Base-by-base conservation (phyloP, 2,797 vertebrate genomes). In the Jordanella pulchra region DNA sequence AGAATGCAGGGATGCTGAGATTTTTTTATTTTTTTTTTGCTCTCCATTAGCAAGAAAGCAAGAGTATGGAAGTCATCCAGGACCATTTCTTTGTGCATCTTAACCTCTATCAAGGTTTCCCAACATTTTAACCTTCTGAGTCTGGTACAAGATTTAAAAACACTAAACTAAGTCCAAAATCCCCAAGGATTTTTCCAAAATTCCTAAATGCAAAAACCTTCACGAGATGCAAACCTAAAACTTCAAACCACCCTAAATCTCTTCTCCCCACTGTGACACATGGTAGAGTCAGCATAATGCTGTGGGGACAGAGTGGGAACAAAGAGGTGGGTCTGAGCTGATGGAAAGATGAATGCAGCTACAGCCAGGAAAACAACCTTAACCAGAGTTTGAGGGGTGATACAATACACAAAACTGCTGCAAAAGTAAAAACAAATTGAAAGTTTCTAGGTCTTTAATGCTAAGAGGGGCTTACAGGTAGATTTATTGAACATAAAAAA, bases 1-100 rank as follows among this genome's bases (percentile, higher is more conserved):
- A 87, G 80, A 82, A 89, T 89, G 88, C 56, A 65, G 60, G 69
- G 25, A 77, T 71, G 76, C 39, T 35, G 86, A 84, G 86, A 86
- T 67, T 17, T 28, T 51, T 3, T 69, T 27, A 86, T 67, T 17
- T 28, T 51, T 3, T 69, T 27, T 67, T 65, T 67, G 44, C 61
- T 68, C 35, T 69, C 65, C 15, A n/a, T 53, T 7, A 72, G 13
- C 9, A 58, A 45, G 50, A 28, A 65, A 61, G 53, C 25, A 23
- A 64, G 65, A 69, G 48, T 21, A 56, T 27, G 23, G 7, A 67
- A 75, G 21, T 18, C 51, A 56, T 67, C 55, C n/a, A 9, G 53
- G 4, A 17, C 15, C 28, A 35, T 65, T 69, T 67, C 32, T 75
- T 73, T 72, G 21, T 30, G 35, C 58, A 2, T 48, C 47, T 18